Percentiles rank a stretch among this genome's conserved stretches.
These are phyloP conservation scores for Phyllostomus hastatus DNA, from an alignment of 2,113 vertebrate species.

Conservation along the genomic window DNA sequence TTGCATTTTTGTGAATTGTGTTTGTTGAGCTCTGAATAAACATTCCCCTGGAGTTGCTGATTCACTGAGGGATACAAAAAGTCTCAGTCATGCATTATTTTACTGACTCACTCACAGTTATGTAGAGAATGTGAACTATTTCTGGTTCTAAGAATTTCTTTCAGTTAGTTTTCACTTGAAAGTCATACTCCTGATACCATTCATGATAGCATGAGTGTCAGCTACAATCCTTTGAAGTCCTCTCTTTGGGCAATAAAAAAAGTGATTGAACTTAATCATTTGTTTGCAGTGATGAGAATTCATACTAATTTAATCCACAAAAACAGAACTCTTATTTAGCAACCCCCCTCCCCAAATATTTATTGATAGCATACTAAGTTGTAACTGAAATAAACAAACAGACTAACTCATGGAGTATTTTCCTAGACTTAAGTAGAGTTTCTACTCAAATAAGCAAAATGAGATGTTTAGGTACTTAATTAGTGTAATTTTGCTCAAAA, in stretches of 20 bases:
- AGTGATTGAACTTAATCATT: not conserved
- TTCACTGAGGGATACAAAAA: not conserved
- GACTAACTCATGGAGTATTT: not conserved
- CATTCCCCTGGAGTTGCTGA: not conserved
- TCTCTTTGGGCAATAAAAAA: conserved; percentile 34
- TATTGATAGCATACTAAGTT: not conserved
- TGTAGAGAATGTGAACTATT: conserved; percentile 37
- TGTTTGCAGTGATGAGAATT: conserved; percentile 8
- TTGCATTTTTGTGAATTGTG: conserved; percentile 39
- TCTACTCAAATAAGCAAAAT: conserved; percentile 1
- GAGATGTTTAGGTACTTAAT: not conserved
- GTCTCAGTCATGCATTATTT: conserved; percentile 20
- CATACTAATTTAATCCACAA: not conserved
- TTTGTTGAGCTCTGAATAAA: conserved; percentile 36
- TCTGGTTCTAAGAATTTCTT: conserved; percentile 41
- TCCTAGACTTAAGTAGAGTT: not conserved
- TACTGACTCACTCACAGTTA: not conserved
- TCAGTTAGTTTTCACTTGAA: conserved; percentile 32
- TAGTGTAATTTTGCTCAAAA: not conserved
- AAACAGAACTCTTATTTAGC: not conserved
- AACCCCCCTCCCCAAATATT: not conserved
- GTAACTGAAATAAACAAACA: conserved; percentile 8
- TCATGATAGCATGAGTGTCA: not conserved
- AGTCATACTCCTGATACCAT: not conserved
- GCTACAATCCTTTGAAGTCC: not conserved